These are phyloP conservation scores for Drosophila pectinifera DNA, from an alignment of 1,140 invertebrate genomes.

Conservation along the genomic window DNA sequence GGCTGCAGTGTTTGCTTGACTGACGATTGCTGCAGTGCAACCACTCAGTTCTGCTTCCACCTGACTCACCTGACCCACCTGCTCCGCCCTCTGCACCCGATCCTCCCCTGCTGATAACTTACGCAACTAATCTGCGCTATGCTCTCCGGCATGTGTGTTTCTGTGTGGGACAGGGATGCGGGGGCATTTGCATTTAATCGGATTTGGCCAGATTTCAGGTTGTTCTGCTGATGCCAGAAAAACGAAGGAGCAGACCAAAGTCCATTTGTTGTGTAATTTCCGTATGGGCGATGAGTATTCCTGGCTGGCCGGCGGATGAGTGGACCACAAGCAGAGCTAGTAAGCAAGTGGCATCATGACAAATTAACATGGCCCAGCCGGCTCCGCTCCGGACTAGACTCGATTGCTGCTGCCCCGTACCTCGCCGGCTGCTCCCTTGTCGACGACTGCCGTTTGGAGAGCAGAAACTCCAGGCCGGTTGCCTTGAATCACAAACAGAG, in stretches of 20 bases:
- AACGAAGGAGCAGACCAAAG: slow-evolving; percentile 47
- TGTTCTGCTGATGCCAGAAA: slow-evolving; percentile 52
- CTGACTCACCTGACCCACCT: slow-evolving; percentile 4
- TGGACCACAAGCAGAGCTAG: slow-evolving; percentile 57
- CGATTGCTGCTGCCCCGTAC: slow-evolving; percentile 30
- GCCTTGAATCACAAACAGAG: slow-evolving; percentile 1
- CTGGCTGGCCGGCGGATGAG: slow-evolving; percentile 26
- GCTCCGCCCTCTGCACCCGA: slow-evolving; percentile 1
- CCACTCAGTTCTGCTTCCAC: slow-evolving; percentile 41
- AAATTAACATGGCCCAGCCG: slow-evolving; percentile 74
- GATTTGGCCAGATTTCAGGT: slow-evolving; percentile 81
- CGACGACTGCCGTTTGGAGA: background rate
- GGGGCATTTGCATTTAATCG: slow-evolving; percentile 79
- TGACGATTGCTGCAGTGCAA: slow-evolving; percentile 69
- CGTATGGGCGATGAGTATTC: slow-evolving; percentile 26
- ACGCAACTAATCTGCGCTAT: slow-evolving; percentile 75
- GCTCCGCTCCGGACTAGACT: slow-evolving; percentile 38
- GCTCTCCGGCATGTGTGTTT: slow-evolving; percentile 22
- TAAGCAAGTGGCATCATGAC: slow-evolving; percentile 73
- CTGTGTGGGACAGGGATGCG: slow-evolving; percentile 8
- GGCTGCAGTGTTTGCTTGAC: slow-evolving; percentile 69
- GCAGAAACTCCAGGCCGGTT: slow-evolving; percentile 4
- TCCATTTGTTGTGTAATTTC: slow-evolving; percentile 78
- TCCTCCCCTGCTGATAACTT: slow-evolving; percentile 64
- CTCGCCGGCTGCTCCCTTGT: slow-evolving; percentile 20